Conservation (phyloP, 2,113 vertebrate species). For the Microcebus tavaratra region DNA sequence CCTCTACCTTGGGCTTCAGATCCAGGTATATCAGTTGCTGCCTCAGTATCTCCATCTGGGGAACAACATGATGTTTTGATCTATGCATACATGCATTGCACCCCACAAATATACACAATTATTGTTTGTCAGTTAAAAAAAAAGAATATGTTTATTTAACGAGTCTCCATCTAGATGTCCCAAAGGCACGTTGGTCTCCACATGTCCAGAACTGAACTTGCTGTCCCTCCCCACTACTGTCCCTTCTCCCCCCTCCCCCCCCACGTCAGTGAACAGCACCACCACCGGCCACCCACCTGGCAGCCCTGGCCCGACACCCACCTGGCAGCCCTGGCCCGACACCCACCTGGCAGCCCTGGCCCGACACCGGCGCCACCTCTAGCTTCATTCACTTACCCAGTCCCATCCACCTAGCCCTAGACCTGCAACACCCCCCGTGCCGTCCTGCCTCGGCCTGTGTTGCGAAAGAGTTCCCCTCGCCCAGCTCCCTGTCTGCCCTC, state of each 20-base stretch:
- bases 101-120: not conserved
- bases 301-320: no score
- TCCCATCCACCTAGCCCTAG: not conserved
- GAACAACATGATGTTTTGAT: not conserved
- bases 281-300: not conserved
- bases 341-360: fast-evolving
- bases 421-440: no score
- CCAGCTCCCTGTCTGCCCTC: not conserved
- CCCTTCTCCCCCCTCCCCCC: not conserved
- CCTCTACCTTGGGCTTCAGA: not conserved
- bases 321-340: not conserved
- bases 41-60: not conserved
- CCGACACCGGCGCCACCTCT: not conserved
- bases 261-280: not conserved
- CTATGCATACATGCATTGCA: not conserved
- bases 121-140: not conserved
- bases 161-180: not conserved
- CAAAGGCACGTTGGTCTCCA: not conserved
- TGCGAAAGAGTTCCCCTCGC: not conserved
- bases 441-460: not conserved
- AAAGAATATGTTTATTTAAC: not conserved
- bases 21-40: not conserved
- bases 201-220: not conserved
- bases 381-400: no score
- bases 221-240: not conserved